phyloP scores from a whole-genome alignment of 2,113 vertebrate genomes.

The Raja brachyura region DNA sequence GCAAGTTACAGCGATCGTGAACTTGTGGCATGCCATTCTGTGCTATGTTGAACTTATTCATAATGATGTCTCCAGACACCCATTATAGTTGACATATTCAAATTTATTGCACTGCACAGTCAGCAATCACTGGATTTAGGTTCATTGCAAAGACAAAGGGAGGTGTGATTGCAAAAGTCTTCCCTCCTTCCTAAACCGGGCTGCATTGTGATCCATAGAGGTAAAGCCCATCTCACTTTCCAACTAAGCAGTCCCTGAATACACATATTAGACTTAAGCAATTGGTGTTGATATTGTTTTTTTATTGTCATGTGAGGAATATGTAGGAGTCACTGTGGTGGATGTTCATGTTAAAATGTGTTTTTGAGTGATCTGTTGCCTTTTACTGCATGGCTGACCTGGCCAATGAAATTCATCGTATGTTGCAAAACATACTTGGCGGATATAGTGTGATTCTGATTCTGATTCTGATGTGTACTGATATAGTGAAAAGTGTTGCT shows the following conservation, averaged over 20 bases:
- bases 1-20: background rate
- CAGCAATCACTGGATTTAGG: background rate
- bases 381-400: too few relatives aligned
- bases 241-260: background rate
- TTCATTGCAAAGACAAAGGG: background rate
- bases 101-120: background rate
- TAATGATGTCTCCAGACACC: background rate
- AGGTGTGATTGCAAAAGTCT: background rate
- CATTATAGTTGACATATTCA: constrained; percentile 30
- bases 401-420: too few relatives aligned
- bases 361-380: too few relatives aligned
- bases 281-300: background rate
- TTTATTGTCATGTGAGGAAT: too few relatives aligned
- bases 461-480: too few relatives aligned
- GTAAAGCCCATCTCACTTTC: too few relatives aligned
- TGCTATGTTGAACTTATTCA: background rate
- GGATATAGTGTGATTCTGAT: too few relatives aligned
- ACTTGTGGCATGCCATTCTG: background rate
- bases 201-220: background rate
- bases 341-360: too few relatives aligned
- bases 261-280: background rate
- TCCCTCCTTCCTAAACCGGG: background rate
- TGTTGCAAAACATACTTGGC: too few relatives aligned
- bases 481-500: too few relatives aligned
- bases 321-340: too few relatives aligned